phyloP scores from a whole-genome alignment of 1,140 invertebrate genomes.

The Solenopsis invicta region DNA sequence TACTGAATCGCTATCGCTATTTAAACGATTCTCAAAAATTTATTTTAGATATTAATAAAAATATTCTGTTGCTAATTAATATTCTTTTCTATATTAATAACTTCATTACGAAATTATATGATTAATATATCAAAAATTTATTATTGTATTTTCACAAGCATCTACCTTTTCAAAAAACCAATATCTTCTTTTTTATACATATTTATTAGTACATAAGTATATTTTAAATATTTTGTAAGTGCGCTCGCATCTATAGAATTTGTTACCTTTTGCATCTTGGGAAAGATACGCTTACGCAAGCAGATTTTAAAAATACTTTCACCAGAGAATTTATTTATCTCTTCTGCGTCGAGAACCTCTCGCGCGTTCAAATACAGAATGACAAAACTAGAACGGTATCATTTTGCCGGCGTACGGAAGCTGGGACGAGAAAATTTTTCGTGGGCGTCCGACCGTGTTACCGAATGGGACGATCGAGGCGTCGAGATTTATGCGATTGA shows the following conservation, averaged over 20 bases:
- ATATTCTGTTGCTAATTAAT: neutral
- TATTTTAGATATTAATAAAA: neutral
- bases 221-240: conserved; percentile 9
- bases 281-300: neutral
- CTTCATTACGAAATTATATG: neutral
- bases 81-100: neutral
- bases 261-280: neutral
- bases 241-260: neutral
- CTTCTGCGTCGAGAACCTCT: neutral
- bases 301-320: conserved; percentile 4
- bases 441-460: conserved; percentile 69
- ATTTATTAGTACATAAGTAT: neutral
- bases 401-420: conserved; percentile 40
- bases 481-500: conserved; percentile 87
- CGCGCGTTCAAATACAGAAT: conserved; percentile 28
- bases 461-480: conserved; percentile 84
- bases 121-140: neutral
- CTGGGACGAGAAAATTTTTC: conserved; percentile 76
- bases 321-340: conserved; percentile 16
- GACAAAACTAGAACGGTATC: conserved; percentile 43
- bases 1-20: neutral
- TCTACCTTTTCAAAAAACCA: neutral
- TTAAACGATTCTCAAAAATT: neutral
- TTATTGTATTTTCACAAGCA: neutral
- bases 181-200: neutral